Percentiles rank a stretch among this genome's conserved stretches.
Conservation (phyloP, 2,113 vertebrate species). For the Tor tambroides region DNA sequence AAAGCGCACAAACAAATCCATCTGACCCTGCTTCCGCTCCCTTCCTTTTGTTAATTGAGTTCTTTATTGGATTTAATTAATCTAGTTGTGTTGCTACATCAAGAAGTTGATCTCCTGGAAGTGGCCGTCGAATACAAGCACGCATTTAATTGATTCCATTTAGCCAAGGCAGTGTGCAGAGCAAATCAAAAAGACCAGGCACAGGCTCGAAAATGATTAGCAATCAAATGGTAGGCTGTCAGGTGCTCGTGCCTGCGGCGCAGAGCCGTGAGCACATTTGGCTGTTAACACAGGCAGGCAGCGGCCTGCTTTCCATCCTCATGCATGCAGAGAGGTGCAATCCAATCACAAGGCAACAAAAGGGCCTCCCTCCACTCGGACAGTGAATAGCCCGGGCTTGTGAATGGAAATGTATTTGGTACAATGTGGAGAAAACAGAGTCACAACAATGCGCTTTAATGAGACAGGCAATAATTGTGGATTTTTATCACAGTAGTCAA, state of each 20-base stretch:
- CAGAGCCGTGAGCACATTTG: slow-evolving; percentile 51
- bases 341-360: slow-evolving; percentile 52
- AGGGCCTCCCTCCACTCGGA: slow-evolving; percentile 27
- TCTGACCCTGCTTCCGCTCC: neutral
- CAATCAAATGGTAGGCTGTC: slow-evolving; percentile 55
- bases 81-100: slow-evolving; percentile 69
- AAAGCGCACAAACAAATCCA: neutral
- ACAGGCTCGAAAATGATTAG: slow-evolving; percentile 67
- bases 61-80: slow-evolving; percentile 68
- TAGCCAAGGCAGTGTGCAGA: slow-evolving; percentile 65
- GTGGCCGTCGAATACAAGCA: slow-evolving; percentile 67
- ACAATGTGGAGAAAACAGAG: slow-evolving; percentile 19
- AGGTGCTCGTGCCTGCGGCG: slow-evolving; percentile 28
- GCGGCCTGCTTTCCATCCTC: slow-evolving; percentile 11
- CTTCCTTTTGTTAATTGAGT: slow-evolving; percentile 46
- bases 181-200: slow-evolving; percentile 65
- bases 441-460: slow-evolving; percentile 17
- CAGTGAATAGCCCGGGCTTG: neutral
- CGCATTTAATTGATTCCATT: slow-evolving; percentile 75
- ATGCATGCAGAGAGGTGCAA: slow-evolving; percentile 23
- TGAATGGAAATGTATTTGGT: slow-evolving; percentile 13
- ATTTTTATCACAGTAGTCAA: neutral
- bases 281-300: slow-evolving; percentile 46
- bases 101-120: slow-evolving; percentile 69
- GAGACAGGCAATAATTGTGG: slow-evolving; percentile 11